Base-by-base conservation (phyloP, 2,113 vertebrate species). In the Telmatochromis sp. region DNA sequence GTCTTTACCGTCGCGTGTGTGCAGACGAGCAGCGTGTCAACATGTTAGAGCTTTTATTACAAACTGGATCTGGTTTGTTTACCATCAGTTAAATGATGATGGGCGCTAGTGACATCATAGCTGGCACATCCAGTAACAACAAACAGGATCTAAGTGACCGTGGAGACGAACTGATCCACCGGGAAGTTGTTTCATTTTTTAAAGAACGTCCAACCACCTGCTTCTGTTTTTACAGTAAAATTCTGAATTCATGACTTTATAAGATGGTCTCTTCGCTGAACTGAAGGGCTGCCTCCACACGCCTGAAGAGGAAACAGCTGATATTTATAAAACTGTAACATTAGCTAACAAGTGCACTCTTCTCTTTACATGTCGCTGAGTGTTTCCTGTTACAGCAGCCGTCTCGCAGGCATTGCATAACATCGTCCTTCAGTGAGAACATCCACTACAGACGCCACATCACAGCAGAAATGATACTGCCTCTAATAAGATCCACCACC, bases 381-480 rank as follows among this genome's bases (percentile, higher is more conserved):
- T 21, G 28, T 53, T 21, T 80, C 49, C 75, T 8, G 42, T 31
- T 37, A 8, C 68, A 80, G 42, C 15, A 19, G 42, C 54, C 23
- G 31, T 87, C 90, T 89, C 88, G 4, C 57, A 85, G 87, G 82
- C 45, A 63, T 92, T 89, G 65, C 55, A 79, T 79, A 90, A 93
- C 45, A 42, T 40, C 9, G 26, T 83, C 57, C 79, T 85, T 87
- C 84, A 88, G 75, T 88, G 63, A 88, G 68, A 84, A 81, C 80
- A 80, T 12, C 75, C 37, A 17, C 51, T 35, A 3, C 17, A n/a
- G 80, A 6, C 19, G 2, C 49, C 12, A 65, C 80, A 45, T 83
- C 88, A 53, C 85, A 81, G 37, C 42, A 63, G 35, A 87, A 85
- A 65, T 19, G 54, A 58, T 47, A 23, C 65, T 75, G 42, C 14